Conservation (phyloP, 2,888 invertebrate genomes). For the Panopea generosa region DNA sequence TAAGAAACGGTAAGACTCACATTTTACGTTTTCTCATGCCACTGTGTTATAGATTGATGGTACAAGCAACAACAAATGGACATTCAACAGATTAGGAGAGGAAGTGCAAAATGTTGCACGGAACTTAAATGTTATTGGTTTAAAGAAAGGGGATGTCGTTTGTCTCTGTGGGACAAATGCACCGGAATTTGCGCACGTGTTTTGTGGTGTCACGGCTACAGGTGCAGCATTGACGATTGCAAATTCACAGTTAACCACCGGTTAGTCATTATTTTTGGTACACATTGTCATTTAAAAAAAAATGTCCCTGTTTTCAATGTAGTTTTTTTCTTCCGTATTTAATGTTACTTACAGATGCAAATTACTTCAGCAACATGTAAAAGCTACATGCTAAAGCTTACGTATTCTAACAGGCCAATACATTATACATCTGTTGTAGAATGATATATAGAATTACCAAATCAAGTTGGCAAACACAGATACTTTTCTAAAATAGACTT, state of each 20-base stretch:
- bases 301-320: no score
- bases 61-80: slow-evolving; percentile 62
- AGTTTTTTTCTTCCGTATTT: no score
- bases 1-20: no score
- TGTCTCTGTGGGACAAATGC: slow-evolving; percentile 78
- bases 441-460: no score
- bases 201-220: slow-evolving; percentile 68
- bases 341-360: no score
- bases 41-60: slow-evolving; percentile 75
- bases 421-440: no score
- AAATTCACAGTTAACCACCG: slow-evolving; percentile 77
- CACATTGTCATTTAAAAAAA: background rate
- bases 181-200: slow-evolving; percentile 75
- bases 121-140: slow-evolving; percentile 68
- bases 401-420: no score
- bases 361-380: no score
- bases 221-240: slow-evolving; percentile 76
- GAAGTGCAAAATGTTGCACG: slow-evolving; percentile 61
- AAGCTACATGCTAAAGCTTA: no score
- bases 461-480: no score
- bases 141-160: slow-evolving; percentile 76
- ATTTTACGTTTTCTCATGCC: no score
- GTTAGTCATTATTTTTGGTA: background rate
- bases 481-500: no score
- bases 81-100: slow-evolving; percentile 69